These are phyloP conservation scores for Drosophila phalerata DNA, from an alignment of 2,888 invertebrate species.

Conservation along the genomic window DNA sequence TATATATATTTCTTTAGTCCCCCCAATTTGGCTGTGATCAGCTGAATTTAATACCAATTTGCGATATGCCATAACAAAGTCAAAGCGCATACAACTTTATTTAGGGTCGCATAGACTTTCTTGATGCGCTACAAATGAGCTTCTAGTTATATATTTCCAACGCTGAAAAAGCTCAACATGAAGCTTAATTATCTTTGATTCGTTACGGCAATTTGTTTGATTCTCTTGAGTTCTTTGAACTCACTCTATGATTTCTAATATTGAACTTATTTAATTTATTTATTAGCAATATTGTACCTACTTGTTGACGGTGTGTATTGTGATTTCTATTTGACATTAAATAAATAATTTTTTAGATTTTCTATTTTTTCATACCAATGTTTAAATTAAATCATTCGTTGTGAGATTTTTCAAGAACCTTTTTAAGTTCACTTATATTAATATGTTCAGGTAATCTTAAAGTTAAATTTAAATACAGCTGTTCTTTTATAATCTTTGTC, in stretches of 20 bases:
- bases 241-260: background rate
- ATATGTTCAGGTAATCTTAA: background rate
- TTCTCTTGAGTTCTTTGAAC: conserved; percentile 26
- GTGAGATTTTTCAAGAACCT: background rate
- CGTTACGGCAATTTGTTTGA: background rate
- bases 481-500: background rate
- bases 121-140: background rate
- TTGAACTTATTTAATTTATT: conserved; percentile 19
- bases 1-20: conserved; percentile 4
- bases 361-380: background rate
- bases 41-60: conserved; percentile 39
- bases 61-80: conserved; percentile 1
- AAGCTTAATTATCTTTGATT: conserved; percentile 1
- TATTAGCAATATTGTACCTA: conserved; percentile 27
- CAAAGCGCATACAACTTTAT: background rate
- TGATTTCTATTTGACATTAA: background rate
- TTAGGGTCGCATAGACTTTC: background rate
- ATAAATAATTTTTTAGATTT: background rate
- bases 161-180: background rate
- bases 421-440: background rate
- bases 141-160: background rate
- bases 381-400: background rate
- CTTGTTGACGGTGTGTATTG: conserved; percentile 2
- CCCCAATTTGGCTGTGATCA: conserved; percentile 16
- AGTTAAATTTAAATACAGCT: background rate